Percentiles rank a stretch among this genome's conserved stretches.
Evolutionary conservation across 2,888 invertebrate genomes (phyloP).

Genomic region (Dicyrtomina minuta): DNA sequence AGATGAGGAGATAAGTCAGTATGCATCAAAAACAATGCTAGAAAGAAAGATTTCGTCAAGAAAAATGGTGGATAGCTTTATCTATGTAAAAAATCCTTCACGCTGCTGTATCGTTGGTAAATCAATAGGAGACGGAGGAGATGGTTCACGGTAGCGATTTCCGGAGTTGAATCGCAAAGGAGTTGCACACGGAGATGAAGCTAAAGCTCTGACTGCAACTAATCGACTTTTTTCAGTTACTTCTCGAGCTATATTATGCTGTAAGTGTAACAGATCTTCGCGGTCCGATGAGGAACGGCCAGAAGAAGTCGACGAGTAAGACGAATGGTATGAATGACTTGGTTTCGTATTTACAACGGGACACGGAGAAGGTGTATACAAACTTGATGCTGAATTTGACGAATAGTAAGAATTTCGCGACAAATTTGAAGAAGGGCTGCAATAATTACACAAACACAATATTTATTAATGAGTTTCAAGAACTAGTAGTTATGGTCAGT

Average conservation of each 20-base stretch:
- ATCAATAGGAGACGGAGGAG: constrained; percentile 51
- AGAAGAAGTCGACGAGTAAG: constrained; percentile 47
- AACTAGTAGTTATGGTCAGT: too few species aligned
- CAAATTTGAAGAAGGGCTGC: constrained; percentile 17
- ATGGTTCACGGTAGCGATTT: constrained; percentile 48
- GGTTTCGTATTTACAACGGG: constrained; percentile 29
- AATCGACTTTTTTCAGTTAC: constrained; percentile 51
- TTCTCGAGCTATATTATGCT: constrained; percentile 51
- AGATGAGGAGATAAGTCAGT: constrained; percentile 58
- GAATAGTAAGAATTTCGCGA: constrained; percentile 24
- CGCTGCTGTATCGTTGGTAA: constrained; percentile 52
- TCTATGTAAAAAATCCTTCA: constrained; percentile 53
- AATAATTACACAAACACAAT: too few species aligned
- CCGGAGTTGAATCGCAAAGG: constrained; percentile 10
- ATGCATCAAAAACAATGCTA: constrained; percentile 54
- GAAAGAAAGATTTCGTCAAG: background rate
- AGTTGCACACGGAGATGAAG: constrained; percentile 41
- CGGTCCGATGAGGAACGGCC: constrained; percentile 49
- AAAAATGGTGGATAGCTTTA: constrained; percentile 1
- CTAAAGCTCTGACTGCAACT: constrained; percentile 49
- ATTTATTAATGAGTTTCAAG: too few species aligned
- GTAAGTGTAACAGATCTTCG: constrained; percentile 51
- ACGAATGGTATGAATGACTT: constrained; percentile 48
- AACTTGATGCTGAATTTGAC: constrained; percentile 11
- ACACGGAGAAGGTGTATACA: constrained; percentile 14